Base-by-base conservation (phyloP, 2,888 invertebrate species). In the Charanyca ferruginea region DNA sequence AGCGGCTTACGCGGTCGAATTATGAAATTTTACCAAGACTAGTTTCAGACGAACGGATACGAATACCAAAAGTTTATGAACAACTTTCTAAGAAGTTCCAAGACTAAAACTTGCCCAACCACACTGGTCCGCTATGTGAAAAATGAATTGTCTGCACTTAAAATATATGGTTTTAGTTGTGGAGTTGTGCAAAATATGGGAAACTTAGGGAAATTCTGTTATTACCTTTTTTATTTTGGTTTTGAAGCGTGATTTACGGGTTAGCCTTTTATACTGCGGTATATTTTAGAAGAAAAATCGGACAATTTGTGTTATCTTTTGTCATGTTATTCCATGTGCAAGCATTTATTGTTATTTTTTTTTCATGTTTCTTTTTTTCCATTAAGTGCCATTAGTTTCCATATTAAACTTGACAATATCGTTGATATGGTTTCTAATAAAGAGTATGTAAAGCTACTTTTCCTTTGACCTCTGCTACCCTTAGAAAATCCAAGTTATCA, bases 131-230 rank as follows among this genome's bases (percentile, higher is more conserved):
- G 90, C 87, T 86, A 85, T 91, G 92, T 94, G 93, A 94, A 94
- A 94, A 94, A 94, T 94, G 93, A 94, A 94, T 94, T 94, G 94
- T 94, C 94, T 92, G 90, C 92, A 89, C 92, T 92, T 85, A 89
- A 90, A 89, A 93, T 93, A 94, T 93, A 93, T 93, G 91, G 89
- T 88, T 87, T 87, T 88, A 93, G 90, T 93, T 93, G 86, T 77
- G 80, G 80, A 83, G 79, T 86, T 83, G 81, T 82, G 85, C 87
- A 86, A 87, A 91, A 92, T 91, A 91, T 90, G 89, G 86, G 86
- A 87, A 89, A 83, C 83, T 80, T 80, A 68, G 66, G 77, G 48
- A 81, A 74, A 85, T 85, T 84, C 79, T 77, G 73, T 74, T 75
- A 78, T 78, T 73, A 77, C 73, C 53, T 65, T 71, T 77, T 73